Evolutionary conservation across 2,797 vertebrate genomes (phyloP).

Genomic region (Cercopithecus neglectus): DNA sequence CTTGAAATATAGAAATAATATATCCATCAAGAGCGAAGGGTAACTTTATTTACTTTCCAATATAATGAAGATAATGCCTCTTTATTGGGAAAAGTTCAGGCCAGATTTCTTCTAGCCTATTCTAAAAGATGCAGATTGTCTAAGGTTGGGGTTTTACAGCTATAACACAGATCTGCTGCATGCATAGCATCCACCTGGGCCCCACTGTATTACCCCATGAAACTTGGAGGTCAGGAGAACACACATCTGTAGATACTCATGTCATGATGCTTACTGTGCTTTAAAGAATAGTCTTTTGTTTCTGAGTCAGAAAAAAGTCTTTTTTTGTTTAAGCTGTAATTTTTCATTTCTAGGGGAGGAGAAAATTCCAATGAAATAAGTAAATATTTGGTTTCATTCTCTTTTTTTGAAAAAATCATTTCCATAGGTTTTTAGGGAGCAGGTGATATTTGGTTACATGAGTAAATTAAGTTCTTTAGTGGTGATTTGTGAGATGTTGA

Average conservation of each 20-base stretch:
- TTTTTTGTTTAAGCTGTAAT: not conserved
- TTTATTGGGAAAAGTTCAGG: not conserved
- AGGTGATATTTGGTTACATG: no score
- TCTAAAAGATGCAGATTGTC: not conserved
- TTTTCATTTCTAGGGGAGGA: no score
- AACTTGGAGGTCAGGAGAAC: not conserved
- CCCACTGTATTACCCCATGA: not conserved
- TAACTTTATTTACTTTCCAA: no score
- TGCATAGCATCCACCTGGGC: not conserved
- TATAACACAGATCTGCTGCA: not conserved
- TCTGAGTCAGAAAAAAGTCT: not conserved
- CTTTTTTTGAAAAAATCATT: no score
- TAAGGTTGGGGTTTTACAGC: not conserved
- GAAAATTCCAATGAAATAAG: no score
- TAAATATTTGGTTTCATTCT: no score
- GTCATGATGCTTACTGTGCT: not conserved
- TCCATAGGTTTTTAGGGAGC: no score
- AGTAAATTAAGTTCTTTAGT: no score
- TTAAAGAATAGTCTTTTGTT: not conserved
- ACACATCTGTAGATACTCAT: not conserved
- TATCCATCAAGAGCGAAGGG: no score
- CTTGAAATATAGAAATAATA: not conserved
- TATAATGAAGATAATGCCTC: not conserved
- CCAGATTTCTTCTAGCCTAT: not conserved
- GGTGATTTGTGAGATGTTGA: no score